Conservation (phyloP, 2,797 vertebrate genomes). For the Myripristis jacobus region DNA sequence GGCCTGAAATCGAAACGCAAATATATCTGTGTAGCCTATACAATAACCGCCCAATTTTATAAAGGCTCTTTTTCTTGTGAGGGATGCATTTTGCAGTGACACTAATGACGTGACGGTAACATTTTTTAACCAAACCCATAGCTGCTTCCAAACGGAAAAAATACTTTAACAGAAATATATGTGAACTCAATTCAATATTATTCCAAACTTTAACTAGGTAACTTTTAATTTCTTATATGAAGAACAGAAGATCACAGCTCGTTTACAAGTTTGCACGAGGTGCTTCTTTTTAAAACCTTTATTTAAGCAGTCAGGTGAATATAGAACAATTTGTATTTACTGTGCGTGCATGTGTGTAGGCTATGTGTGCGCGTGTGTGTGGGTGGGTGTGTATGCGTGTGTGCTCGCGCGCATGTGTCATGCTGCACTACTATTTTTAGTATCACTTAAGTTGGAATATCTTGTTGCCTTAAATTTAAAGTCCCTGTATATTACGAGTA, state of each 20-base stretch:
- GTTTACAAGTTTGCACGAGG: neutral
- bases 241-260: neutral
- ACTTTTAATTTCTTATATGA: too few species aligned
- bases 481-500: neutral
- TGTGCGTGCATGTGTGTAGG: constrained; percentile 5
- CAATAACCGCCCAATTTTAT: constrained; percentile 10
- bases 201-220: neutral
- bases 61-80: constrained; percentile 27
- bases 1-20: neutral
- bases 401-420: constrained; percentile 9
- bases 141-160: neutral
- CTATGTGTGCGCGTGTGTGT: constrained; percentile 16
- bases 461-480: constrained; percentile 28
- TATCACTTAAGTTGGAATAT: constrained; percentile 29
- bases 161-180: neutral
- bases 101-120: too few species aligned
- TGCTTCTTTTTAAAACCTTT: neutral
- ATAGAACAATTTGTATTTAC: neutral
- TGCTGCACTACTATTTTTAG: constrained; percentile 14
- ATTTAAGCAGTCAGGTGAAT: neutral
- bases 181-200: neutral
- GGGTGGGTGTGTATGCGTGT: constrained; percentile 21
- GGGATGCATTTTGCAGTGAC: constrained; percentile 38
- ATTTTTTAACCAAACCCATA: neutral
- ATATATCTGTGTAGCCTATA: neutral